A percentile compares a stretch with the other conserved stretches of the same genome.
Conservation (phyloP, 2,797 vertebrate genomes). For the Cirrhinus molitorella region DNA sequence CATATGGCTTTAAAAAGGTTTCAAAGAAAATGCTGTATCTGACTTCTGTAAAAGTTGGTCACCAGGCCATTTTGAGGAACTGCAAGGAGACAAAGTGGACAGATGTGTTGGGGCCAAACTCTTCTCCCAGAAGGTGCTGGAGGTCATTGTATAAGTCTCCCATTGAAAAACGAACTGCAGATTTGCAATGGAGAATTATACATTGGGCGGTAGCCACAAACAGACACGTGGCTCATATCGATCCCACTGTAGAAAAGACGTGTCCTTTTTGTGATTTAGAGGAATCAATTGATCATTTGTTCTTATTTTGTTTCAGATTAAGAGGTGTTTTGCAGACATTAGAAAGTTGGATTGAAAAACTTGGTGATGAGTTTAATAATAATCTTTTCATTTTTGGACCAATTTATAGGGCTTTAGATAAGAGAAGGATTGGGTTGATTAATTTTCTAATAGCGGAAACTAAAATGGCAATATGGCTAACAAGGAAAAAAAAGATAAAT, state of each 20-base stretch:
- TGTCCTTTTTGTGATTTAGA: background rate
- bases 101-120: background rate
- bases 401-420: background rate
- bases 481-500: too few relatives aligned
- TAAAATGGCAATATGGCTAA: too few relatives aligned
- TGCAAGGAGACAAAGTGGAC: background rate
- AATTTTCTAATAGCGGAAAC: too few relatives aligned
- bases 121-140: background rate
- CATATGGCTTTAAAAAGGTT: background rate
- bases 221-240: background rate
- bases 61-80: background rate
- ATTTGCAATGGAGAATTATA: background rate
- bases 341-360: background rate
- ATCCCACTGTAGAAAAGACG: background rate
- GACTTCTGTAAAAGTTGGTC: background rate
- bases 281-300: background rate
- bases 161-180: background rate
- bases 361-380: background rate
- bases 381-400: background rate
- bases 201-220: background rate
- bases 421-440: too few relatives aligned
- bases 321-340: background rate
- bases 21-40: background rate
- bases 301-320: background rate
- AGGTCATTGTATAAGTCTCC: background rate